Evolutionary conservation across 2,113 vertebrate genomes (phyloP).

Genomic region (Cephalopholis sonnerati): DNA sequence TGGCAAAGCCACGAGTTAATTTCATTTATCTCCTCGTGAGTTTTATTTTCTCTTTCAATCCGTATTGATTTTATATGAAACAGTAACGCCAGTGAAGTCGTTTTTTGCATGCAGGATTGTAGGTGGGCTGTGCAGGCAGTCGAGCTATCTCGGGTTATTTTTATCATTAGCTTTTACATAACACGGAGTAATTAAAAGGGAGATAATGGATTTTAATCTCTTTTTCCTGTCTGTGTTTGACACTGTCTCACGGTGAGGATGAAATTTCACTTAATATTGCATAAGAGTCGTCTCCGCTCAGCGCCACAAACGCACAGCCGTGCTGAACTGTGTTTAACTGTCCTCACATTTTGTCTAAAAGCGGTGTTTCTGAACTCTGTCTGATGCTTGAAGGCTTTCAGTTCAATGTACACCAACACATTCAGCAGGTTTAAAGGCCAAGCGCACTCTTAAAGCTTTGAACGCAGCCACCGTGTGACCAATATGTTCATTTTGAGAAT

Average conservation of each 20-base stretch:
- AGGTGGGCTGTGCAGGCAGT: constrained; percentile 42
- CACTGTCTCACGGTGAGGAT: constrained; percentile 12
- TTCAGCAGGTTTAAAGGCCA: constrained; percentile 5
- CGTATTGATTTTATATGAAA: constrained; percentile 29
- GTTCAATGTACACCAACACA: background rate
- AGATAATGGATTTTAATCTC: constrained; percentile 59
- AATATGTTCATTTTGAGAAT: background rate
- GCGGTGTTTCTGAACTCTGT: background rate
- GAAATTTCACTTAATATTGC: constrained; percentile 40
- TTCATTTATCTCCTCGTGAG: constrained; percentile 46
- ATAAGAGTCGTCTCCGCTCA: constrained; percentile 4
- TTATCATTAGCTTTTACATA: constrained; percentile 40
- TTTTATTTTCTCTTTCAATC: constrained; percentile 41
- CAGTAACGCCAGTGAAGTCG: background rate
- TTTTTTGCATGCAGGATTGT: background rate
- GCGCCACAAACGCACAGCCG: constrained; percentile 26
- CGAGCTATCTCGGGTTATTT: constrained; percentile 37
- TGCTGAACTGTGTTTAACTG: background rate
- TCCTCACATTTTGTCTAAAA: background rate
- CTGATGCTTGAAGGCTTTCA: background rate
- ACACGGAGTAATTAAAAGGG: constrained; percentile 59
- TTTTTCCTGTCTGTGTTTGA: constrained; percentile 43
- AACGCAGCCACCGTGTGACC: background rate
- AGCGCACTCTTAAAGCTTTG: background rate
- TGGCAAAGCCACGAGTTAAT: constrained; percentile 31